Conservation (phyloP, 2,113 vertebrate species). For the Hippopotamus amphibius region DNA sequence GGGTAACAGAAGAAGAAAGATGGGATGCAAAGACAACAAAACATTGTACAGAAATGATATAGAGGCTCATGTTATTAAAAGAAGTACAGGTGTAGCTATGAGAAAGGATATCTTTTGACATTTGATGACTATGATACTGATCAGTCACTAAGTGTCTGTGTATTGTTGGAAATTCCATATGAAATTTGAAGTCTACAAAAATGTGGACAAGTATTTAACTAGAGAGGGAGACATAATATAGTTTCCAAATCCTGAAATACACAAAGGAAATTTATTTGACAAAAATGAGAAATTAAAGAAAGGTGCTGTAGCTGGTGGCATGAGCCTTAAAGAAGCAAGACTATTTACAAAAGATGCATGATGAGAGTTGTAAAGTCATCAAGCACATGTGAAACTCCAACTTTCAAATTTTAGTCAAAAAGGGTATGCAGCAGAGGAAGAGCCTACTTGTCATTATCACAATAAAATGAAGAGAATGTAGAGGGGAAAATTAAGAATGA, state of each 20-base stretch:
- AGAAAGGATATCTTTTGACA: not conserved
- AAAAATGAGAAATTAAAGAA: not conserved
- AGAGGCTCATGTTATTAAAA: not conserved
- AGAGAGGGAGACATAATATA: not conserved
- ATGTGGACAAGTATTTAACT: not conserved
- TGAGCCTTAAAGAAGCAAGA: not conserved
- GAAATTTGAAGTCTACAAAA: not conserved
- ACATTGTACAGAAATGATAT: not conserved
- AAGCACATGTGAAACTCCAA: not conserved
- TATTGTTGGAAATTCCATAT: not conserved
- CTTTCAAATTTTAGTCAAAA: not conserved
- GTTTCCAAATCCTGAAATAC: not conserved
- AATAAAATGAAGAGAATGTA: not conserved
- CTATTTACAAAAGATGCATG: not conserved
- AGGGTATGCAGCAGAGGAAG: not conserved
- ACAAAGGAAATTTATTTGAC: not conserved
- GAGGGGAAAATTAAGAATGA: not conserved
- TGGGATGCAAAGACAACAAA: not conserved
- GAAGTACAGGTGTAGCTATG: not conserved
- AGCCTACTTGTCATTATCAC: not conserved
- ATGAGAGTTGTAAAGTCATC: not conserved
- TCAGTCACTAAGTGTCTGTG: not conserved
- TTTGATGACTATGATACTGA: not conserved
- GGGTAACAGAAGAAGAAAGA: not conserved
- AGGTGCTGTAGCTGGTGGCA: too few species aligned